These are phyloP conservation scores for Sitophilus oryzae DNA, from an alignment of 1,140 invertebrate genomes.

Conservation along the genomic window DNA sequence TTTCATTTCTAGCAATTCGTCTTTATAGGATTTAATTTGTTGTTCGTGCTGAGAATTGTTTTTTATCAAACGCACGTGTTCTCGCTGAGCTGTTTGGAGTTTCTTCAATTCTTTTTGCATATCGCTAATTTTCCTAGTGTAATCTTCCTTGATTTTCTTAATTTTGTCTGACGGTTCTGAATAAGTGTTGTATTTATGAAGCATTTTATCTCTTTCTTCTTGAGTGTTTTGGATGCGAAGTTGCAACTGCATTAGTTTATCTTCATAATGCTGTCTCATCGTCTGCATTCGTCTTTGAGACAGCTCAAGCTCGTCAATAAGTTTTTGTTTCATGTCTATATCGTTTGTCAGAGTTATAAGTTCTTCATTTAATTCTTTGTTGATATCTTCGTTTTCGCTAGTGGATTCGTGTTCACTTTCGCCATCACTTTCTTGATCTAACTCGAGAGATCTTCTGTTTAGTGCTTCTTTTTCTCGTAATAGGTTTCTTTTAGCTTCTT, in stretches of 20 bases:
- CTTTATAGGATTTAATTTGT: slow-evolving; percentile 69
- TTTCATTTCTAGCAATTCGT: slow-evolving; percentile 85
- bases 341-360: slow-evolving; percentile 80
- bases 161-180: slow-evolving; percentile 66
- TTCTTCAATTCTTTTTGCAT: slow-evolving; percentile 86
- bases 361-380: slow-evolving; percentile 53
- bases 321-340: slow-evolving; percentile 85
- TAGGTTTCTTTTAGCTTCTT: slow-evolving; percentile 62
- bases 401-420: slow-evolving; percentile 50
- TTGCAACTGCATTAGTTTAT: slow-evolving; percentile 85
- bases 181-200: slow-evolving; percentile 54
- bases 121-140: slow-evolving; percentile 75
- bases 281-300: slow-evolving; percentile 77
- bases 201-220: slow-evolving; percentile 86
- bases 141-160: slow-evolving; percentile 84
- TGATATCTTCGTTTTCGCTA: slow-evolving; percentile 53
- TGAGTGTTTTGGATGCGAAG: slow-evolving; percentile 83
- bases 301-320: slow-evolving; percentile 90
- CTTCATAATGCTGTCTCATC: slow-evolving; percentile 89
- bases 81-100: slow-evolving; percentile 81
- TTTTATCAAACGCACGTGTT: slow-evolving; percentile 78
- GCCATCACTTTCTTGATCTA: slow-evolving; percentile 43
- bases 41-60: slow-evolving; percentile 79
- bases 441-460: slow-evolving; percentile 33
- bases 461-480: slow-evolving; percentile 52